Evolutionary conservation across 1,140 invertebrate genomes (phyloP), one percentile per base, ranked within the genome.

Genomic region (Diplogasteroides magnus): DNA sequence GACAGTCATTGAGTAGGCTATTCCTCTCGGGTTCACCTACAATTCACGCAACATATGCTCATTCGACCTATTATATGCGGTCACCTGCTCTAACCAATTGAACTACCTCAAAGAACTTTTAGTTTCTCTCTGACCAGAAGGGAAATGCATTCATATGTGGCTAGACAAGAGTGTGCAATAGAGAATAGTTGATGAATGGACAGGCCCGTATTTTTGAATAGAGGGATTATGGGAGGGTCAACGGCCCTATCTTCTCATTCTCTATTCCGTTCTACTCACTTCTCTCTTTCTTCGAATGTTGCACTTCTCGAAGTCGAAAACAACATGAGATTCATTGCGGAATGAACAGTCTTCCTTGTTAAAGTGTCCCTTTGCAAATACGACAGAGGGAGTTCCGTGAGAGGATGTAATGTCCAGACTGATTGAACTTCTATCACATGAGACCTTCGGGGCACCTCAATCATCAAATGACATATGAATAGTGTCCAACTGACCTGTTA

Each of bases 281-380:
- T 81, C 79, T 66, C 79, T 55, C 58, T 82, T 81, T 26, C 81
- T 66, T 25, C 72, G 74, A 27, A 83, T 75, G 65, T 81, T 80
- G 56, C 79, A 81, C 37, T 81, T 77, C 28, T 78, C 58, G 59
- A 81, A 67, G 15, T 76, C 70, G 64, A 81, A 75, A 31, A 66
- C 62, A 26, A 64, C 72, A 56, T 74, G 58, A 55, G 63, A 56
- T 28, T 72, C 61, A 55, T 71, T 68, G 11, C 57, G 58, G 63
- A 75, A 75, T 29, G 73, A 75, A 57, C 74, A 75, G 31, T 72
- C 74, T 31, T 75, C 70, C 68, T 83, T 83, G 27, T 71, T 60
- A 48, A 71, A 78, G 29, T 81, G 77, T 19, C 81, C 81, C 66
- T 82, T 79, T 2, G 76, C 81, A 67, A 77, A 81, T 25, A 81